Evolutionary conservation across 2,888 invertebrate species (phyloP), one percentile per base, ranked within the genome.

Genomic region (Rhodophaea formosa): DNA sequence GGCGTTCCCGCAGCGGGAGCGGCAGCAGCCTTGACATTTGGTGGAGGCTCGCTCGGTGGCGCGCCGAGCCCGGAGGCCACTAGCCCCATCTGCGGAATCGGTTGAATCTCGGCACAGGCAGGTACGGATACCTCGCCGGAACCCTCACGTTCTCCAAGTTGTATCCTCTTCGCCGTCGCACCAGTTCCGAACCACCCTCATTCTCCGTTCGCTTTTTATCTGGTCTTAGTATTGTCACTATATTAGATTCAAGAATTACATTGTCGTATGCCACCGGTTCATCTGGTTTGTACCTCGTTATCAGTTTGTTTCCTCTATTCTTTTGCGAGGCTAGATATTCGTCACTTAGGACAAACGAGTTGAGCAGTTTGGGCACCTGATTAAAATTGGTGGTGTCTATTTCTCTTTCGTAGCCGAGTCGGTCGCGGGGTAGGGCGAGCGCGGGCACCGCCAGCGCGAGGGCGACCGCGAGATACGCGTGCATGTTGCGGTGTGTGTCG

Each of bases 91-190:
- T 87, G 64, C 90, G 89, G 76, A 86, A 84, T 62, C 89, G 82
- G 75, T 79, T 86, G 73, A 82, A 88, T 62, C 74, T 81, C 59
- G 86, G 82, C 64, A 89, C 88, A 44, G 89, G 83, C 59, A 90
- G 79, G 72, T 91, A 91, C 29, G 91, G 90, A 68, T 90, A 90
- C 68, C 89, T 77, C 60, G 89, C 84, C 45, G 92, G 92, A 61
- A 92, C 91, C 65, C 84, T 81, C 71, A 91, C 91, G 66, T 92
- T 85, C 74, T 92, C 91, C 70, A 92, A 71, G 72, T 91, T 92
- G 75, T 91, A 91, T 29, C 92, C 91, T 17, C 92, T 82, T 45
- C 89, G 77, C 67, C 80, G 79, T 61, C 88, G 76, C 68, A 88
- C 82, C 59, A 90, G 72, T 67, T 78, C 77, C 51, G 69, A 67